Evolutionary conservation across 2,797 vertebrate species (phyloP).

Genomic region (Nasua narica): DNA sequence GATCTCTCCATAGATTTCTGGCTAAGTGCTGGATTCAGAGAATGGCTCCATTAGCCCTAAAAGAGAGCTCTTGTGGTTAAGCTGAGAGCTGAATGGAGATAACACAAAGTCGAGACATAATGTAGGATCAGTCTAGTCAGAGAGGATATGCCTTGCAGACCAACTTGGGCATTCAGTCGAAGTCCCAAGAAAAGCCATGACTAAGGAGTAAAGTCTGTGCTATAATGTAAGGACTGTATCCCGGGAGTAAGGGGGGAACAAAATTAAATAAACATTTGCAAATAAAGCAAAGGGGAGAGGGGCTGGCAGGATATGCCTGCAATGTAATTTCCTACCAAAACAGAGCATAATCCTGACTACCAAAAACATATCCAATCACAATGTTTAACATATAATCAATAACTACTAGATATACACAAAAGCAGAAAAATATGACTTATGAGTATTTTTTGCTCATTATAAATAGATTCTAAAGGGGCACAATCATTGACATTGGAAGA

Average conservation of each 20-base stretch:
- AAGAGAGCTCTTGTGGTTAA: neutral
- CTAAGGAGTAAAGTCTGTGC: neutral
- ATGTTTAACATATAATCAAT: neutral
- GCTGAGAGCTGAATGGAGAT: neutral
- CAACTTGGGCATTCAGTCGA: neutral
- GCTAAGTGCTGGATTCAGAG: neutral
- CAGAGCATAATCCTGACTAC: neutral
- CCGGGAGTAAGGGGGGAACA: neutral
- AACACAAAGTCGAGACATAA: neutral
- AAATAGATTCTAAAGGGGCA: neutral
- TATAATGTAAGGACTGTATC: neutral
- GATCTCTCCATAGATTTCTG: neutral
- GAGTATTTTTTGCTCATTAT: neutral
- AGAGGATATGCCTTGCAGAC: neutral
- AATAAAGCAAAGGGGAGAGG: neutral
- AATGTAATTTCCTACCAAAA: neutral
- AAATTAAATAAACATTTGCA: neutral
- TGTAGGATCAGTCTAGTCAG: neutral
- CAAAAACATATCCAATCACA: neutral
- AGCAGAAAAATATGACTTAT: neutral
- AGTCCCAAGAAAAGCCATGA: neutral
- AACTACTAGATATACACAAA: neutral
- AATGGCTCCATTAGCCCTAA: neutral
- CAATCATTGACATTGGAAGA: neutral
- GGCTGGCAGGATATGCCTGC: neutral